Evolutionary conservation across 2,888 invertebrate species (phyloP).

Genomic region (Orthonevra nobilis): DNA sequence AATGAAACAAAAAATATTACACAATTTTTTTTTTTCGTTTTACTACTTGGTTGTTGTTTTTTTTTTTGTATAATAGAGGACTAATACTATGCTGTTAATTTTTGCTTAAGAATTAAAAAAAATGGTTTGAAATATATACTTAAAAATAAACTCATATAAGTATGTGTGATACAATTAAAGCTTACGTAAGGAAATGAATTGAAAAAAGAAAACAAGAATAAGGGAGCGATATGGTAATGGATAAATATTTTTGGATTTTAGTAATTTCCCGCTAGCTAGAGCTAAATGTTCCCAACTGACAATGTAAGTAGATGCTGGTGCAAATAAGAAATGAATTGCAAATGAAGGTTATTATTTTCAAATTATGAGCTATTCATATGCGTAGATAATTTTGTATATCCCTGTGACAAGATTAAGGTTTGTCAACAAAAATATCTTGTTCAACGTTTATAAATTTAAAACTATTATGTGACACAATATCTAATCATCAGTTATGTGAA

Average conservation of each 20-base stretch:
- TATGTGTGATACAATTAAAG: conserved; percentile 52
- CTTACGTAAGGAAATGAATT: conserved; percentile 42
- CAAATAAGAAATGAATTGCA: conserved; percentile 20
- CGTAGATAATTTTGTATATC: too few relatives aligned
- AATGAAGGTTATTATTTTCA: too few relatives aligned
- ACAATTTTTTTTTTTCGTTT: conserved; percentile 71
- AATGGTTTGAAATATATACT: conserved; percentile 19
- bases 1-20: conserved; percentile 77
- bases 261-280: conserved; percentile 31
- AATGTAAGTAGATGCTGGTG: conserved; percentile 38
- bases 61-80: conserved; percentile 42
- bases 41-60: conserved; percentile 55
- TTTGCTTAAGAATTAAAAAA: conserved; percentile 35
- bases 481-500: too few relatives aligned
- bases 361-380: too few relatives aligned
- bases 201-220: conserved; percentile 27
- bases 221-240: conserved; percentile 27
- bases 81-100: conserved; percentile 59
- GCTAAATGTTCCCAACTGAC: conserved; percentile 23
- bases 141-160: conserved; percentile 10
- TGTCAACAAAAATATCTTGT: too few relatives aligned
- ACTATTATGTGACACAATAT: too few relatives aligned
- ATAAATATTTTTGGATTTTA: conserved; percentile 22
- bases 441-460: too few relatives aligned
- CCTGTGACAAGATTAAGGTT: too few relatives aligned